These are phyloP conservation scores for Pleuronectes platessa DNA, from an alignment of 2,113 vertebrate genomes.

Conservation along the genomic window DNA sequence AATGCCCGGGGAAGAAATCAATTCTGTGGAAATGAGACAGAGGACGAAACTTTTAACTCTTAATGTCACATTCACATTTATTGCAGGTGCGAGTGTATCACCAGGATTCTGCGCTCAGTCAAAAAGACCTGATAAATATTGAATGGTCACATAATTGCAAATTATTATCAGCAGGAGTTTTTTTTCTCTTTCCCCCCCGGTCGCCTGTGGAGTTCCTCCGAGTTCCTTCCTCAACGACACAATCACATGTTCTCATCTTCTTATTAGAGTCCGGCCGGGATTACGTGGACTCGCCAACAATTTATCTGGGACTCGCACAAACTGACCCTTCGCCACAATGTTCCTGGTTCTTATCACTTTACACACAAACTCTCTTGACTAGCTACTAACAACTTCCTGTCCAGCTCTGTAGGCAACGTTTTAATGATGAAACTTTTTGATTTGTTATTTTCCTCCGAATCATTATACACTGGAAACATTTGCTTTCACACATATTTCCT, in stretches of 20 bases:
- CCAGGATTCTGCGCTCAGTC: slow-evolving; percentile 16
- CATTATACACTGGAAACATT: background rate
- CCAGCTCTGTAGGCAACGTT: background rate
- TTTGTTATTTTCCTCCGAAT: background rate
- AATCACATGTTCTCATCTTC: slow-evolving; percentile 74
- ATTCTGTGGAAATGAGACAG: slow-evolving; percentile 55
- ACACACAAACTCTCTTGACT: slow-evolving; percentile 29
- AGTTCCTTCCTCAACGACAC: slow-evolving; percentile 58
- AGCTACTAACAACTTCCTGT: slow-evolving; percentile 41
- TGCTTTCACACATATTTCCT: background rate
- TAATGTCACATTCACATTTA: slow-evolving; percentile 63
- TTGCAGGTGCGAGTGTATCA: slow-evolving; percentile 26
- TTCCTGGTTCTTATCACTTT: slow-evolving; percentile 58
- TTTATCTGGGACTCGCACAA: slow-evolving; percentile 66
- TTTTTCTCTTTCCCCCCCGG: background rate
- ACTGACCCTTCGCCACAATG: slow-evolving; percentile 69
- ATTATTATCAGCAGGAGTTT: slow-evolving; percentile 44
- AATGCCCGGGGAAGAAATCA: slow-evolving; percentile 70
- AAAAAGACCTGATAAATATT: slow-evolving; percentile 65
- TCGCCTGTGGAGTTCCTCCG: slow-evolving; percentile 44
- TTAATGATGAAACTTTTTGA: slow-evolving; percentile 29
- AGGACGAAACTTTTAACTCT: slow-evolving; percentile 66
- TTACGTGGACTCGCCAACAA: slow-evolving; percentile 62
- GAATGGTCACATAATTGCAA: slow-evolving; percentile 57
- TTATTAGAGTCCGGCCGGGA: slow-evolving; percentile 68